Conservation (phyloP, 1,140 invertebrate genomes). For the Brachionus paranguensis region DNA sequence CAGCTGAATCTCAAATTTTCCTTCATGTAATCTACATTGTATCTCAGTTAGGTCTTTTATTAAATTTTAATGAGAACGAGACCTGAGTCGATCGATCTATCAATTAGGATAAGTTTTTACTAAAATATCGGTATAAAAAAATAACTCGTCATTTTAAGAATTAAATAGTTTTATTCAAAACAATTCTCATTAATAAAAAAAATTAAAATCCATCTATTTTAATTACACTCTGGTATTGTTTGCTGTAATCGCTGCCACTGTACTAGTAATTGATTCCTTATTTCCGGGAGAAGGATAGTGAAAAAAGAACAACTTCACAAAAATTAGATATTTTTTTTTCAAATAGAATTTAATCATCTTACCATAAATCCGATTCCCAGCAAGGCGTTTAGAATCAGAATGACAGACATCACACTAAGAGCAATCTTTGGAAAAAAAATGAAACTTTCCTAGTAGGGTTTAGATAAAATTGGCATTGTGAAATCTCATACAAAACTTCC, state of each 20-base stretch:
- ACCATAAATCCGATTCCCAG: slow-evolving; percentile 78
- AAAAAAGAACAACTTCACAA: slow-evolving; percentile 6
- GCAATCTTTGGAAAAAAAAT: slow-evolving; percentile 56
- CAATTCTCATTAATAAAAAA: not conserved
- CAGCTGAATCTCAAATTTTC: no score
- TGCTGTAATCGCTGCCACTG: not conserved
- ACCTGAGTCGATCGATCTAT: no score
- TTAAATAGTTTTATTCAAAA: not conserved
- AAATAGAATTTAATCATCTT: slow-evolving; percentile 40
- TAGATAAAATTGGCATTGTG: no score
- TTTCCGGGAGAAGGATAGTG: not conserved
- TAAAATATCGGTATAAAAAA: no score
- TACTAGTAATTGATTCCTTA: not conserved
- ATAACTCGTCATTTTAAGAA: no score
- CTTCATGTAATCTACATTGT: no score
- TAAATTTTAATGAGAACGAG: no score
- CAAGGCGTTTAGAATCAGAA: slow-evolving; percentile 69
- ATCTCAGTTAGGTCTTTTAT: no score
- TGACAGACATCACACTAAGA: slow-evolving; percentile 64
- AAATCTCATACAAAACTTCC: no score
- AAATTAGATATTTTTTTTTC: not conserved
- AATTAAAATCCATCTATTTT: not conserved
- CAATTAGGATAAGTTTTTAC: no score
- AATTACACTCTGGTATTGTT: not conserved
- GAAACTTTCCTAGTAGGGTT: not conserved